A percentile compares a stretch with the other conserved stretches of the same genome.
Evolutionary conservation across 2,797 vertebrate genomes (phyloP).

Genomic region (Sebastes reedi): DNA sequence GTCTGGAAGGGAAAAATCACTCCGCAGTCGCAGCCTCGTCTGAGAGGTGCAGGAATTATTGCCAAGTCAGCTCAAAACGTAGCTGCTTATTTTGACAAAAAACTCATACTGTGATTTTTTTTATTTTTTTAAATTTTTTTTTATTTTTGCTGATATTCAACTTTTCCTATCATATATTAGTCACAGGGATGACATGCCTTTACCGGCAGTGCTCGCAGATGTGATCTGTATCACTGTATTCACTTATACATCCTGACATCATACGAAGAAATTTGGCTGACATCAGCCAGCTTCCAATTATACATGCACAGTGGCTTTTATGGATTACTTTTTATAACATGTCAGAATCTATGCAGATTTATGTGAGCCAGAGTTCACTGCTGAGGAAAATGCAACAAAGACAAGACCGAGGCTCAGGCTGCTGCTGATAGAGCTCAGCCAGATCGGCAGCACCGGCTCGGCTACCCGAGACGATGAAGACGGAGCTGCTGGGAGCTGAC

Average conservation of each 20-base stretch:
- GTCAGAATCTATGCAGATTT: slow-evolving; percentile 18
- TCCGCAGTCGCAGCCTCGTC: slow-evolving; percentile 51
- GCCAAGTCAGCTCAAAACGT: slow-evolving; percentile 53
- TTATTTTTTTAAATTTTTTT: neutral
- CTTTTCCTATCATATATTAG: slow-evolving; percentile 4
- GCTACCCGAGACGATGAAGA: slow-evolving; percentile 41
- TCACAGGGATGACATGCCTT: slow-evolving; percentile 1
- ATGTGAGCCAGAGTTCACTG: neutral
- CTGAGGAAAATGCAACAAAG: slow-evolving; percentile 16
- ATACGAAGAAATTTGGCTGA: neutral
- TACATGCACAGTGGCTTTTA: slow-evolving; percentile 9
- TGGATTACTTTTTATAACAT: slow-evolving; percentile 21
- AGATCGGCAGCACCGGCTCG: slow-evolving; percentile 30
- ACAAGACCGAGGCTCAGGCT: neutral
- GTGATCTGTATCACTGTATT: neutral
- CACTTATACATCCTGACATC: slow-evolving; percentile 4
- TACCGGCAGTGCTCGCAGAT: slow-evolving; percentile 5
- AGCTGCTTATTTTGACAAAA: slow-evolving; percentile 36
- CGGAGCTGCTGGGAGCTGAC: slow-evolving; percentile 49
- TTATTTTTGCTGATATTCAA: slow-evolving; percentile 24
- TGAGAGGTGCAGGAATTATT: slow-evolving; percentile 45
- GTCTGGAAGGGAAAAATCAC: slow-evolving; percentile 70
- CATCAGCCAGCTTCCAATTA: neutral
- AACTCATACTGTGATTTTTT: neutral
- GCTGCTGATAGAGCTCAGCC: slow-evolving; percentile 50